Evolutionary conservation across 2,113 vertebrate species (phyloP), one percentile per base, ranked within the genome.

Genomic region (Ammodytes dubius): DNA sequence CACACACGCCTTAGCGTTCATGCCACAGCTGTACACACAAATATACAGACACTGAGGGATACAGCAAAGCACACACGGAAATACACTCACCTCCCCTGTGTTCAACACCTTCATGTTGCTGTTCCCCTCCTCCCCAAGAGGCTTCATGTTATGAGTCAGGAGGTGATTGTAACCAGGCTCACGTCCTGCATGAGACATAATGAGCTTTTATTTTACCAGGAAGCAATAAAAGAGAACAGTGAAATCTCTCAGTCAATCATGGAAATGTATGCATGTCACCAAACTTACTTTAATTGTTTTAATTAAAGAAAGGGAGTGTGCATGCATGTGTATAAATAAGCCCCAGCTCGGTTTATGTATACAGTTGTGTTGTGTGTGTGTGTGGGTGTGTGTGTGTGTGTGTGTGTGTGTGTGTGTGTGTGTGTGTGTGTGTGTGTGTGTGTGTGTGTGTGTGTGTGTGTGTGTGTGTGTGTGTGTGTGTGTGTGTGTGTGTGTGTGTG

Each of bases 201-300:
- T 9, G 43, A 56, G 65, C 58, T 49, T 67, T 81, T 65, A 79
- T 83, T 89, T 83, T 60, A 77, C 42, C 40, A 37, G 50, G 54
- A 70, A 75, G 47, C 12, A 70, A 75, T 58, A 75, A 79, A 70
- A 14, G 54, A 81, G 43, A 45, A 58, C 46, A 52, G n/a, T 40
- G 43, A 87, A 84, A 77, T 74, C 3, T 74, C 47, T 70, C 60
- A 70, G 71, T 45, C 15, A 88, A 63, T 91, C 82, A 87, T 43
- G 52, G 52, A 89, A 70, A 54, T 86, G 27, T 65, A 84, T 90
- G 79, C 83, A 57, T 65, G 70, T 88, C 60, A 70, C 56, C 50
- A 79, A 87, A 87, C 9, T 71, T 8, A 84, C 83, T 88, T 89
- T 89, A 88, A 89, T 93, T 94, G 87, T 70, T 93, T 90, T 91